Percentiles rank a stretch among this genome's conserved stretches.
Conservation (phyloP, 2,888 invertebrate species). For the Platerodrilus igneus region DNA sequence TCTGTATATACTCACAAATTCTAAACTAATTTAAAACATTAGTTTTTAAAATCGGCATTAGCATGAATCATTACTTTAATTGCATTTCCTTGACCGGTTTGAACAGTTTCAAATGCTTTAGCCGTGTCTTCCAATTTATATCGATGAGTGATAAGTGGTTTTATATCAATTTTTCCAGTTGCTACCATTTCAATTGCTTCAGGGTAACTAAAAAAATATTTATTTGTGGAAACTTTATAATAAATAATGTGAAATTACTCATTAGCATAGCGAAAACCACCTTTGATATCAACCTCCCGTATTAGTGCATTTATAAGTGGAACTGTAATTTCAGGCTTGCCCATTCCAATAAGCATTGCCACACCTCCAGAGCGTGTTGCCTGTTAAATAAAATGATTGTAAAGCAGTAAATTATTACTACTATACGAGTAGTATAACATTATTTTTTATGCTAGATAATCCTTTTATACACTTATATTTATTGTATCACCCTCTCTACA, state of each 20-base stretch:
- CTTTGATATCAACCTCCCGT: conserved; percentile 87
- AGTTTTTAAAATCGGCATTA: conserved; percentile 30
- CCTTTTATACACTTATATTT: too few species aligned
- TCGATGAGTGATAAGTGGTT: conserved; percentile 74
- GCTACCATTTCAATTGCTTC: conserved; percentile 70
- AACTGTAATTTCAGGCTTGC: conserved; percentile 69
- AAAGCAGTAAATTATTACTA: conserved; percentile 20
- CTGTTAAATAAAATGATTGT: conserved; percentile 47
- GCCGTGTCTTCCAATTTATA: conserved; percentile 66
- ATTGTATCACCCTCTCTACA: too few species aligned
- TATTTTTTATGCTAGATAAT: conserved; percentile 1
- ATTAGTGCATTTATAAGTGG: conserved; percentile 77
- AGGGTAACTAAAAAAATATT: conserved; percentile 57
- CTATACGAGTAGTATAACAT: conserved; percentile 2
- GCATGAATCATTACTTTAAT: conserved; percentile 84
- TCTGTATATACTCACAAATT: too few species aligned
- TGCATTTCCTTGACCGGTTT: conserved; percentile 60
- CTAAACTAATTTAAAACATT: background rate
- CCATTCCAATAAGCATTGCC: conserved; percentile 84
- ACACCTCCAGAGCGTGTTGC: conserved; percentile 83
- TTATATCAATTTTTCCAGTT: conserved; percentile 67
- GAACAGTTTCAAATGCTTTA: conserved; percentile 75
- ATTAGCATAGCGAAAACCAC: conserved; percentile 90
- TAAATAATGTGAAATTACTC: conserved; percentile 49
- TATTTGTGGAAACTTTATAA: background rate